phyloP scores from a whole-genome alignment of 2,797 vertebrate genomes.

The Sebastiscus albofasciatus region DNA sequence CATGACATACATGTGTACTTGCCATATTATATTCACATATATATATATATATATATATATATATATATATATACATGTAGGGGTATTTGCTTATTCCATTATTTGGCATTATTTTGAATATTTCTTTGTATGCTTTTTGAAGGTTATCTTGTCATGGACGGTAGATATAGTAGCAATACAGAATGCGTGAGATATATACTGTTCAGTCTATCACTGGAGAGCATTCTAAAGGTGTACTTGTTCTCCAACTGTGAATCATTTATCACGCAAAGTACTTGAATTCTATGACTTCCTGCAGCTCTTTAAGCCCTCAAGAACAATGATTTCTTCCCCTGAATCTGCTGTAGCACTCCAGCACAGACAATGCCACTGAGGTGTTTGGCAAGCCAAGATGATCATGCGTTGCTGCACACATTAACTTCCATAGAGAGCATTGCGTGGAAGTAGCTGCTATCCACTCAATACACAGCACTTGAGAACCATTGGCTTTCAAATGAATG shows the following conservation, averaged over 20 bases:
- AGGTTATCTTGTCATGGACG: no score
- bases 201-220: conserved; percentile 4
- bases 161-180: no score
- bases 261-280: conserved; percentile 32
- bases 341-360: conserved; percentile 1
- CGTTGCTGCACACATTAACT: background rate
- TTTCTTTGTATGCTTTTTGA: no score
- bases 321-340: conserved; percentile 42
- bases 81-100: no score
- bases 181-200: no score
- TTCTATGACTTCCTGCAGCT: conserved; percentile 29
- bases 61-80: no score
- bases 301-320: conserved; percentile 21
- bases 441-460: background rate
- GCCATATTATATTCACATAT: no score
- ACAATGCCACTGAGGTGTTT: conserved; percentile 10
- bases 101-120: no score
- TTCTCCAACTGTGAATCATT: conserved; percentile 38
- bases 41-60: no score
- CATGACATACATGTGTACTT: no score
- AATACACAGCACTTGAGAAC: background rate
- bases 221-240: conserved; percentile 9
- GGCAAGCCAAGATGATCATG: background rate
- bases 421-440: background rate
- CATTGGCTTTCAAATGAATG: background rate